Evolutionary conservation across 92 coral and sea anemone species (phyloP), one percentile per base, ranked within the genome.

Genomic region (Pocillopora meandrina): DNA sequence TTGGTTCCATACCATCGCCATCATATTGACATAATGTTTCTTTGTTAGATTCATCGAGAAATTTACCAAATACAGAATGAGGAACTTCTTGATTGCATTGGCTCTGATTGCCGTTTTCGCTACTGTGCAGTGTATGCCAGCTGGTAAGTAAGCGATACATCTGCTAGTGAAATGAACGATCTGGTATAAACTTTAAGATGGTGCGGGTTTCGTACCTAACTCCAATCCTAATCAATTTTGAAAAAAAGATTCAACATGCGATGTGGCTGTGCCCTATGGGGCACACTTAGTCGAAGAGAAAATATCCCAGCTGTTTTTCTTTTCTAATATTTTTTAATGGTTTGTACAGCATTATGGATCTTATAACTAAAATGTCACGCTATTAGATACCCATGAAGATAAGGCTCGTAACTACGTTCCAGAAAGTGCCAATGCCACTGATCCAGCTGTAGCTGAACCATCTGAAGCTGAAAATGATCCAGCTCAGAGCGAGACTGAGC

Each of bases 401-500:
- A 83, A 83, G 61, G 86, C 80, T 83, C 86, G 86, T 74, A 83
- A 73, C 72, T 83, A 62, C 73, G 86, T 83, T 74, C 86, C 86
- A 47, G 86, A 83, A 74, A 83, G 86, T 34, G 79, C 86, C 59
- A 83, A 83, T 72, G 86, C 86, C 21, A 83, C 86, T 7, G 86
- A 83, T 59, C 80, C 80, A 20, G 86, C 72, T 12, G 86, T 73
- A 47, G 80, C 86, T 83, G 86, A 83, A 73, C 86, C 86, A 63
- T 81, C 85, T 35, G 86, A 83, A 66, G 86, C 74, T 62, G 86
- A 83, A 21, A 83, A 65, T 77, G 86, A 83, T 34, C 63, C 86
- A 61, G 72, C 86, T 21, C 86, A 83, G 76, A 83, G 88, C 34
- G 88, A 84, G 12, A 76, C 82, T 67, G 88, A 84, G 9, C 82